These are phyloP conservation scores for Anas acuta DNA, from an alignment of 2,797 vertebrate genomes.

Conservation along the genomic window DNA sequence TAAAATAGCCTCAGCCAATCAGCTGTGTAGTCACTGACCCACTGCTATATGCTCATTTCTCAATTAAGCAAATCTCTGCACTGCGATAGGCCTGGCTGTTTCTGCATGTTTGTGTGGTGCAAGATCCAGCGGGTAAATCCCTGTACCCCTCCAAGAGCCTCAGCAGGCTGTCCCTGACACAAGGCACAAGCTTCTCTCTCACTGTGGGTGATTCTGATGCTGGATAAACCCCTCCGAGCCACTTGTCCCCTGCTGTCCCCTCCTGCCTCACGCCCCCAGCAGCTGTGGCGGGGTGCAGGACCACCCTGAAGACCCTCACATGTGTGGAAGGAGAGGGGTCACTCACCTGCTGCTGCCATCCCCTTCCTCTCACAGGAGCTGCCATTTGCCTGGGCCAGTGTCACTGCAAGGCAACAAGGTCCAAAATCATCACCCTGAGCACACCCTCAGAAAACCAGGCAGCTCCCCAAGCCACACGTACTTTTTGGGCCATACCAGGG, in stretches of 20 bases:
- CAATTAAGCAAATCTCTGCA: constrained; percentile 62
- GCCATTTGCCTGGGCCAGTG: neutral
- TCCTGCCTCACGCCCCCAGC: neutral
- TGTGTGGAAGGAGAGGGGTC: accelerated
- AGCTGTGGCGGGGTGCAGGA: neutral
- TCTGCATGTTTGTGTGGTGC: neutral
- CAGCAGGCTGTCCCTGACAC: neutral
- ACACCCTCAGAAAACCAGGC: neutral
- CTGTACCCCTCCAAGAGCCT: neutral
- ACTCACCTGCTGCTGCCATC: accelerated
- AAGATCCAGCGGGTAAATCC: neutral
- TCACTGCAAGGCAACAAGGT: neutral
- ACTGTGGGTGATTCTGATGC: accelerated
- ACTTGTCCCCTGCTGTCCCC: accelerated
- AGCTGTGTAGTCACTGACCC: constrained; percentile 63
- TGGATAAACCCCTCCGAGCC: neutral
- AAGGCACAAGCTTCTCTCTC: neutral
- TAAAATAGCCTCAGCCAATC: constrained; percentile 62
- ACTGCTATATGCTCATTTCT: constrained; percentile 66
- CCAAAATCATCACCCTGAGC: neutral
- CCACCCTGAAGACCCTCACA: neutral
- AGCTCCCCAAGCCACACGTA: accelerated
- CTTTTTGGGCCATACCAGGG: neutral
- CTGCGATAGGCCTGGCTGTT: constrained; percentile 27
- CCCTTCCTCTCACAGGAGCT: neutral